Base-by-base conservation (phyloP, 2,888 invertebrate genomes). In the Lepidocyrtoides sp. region DNA sequence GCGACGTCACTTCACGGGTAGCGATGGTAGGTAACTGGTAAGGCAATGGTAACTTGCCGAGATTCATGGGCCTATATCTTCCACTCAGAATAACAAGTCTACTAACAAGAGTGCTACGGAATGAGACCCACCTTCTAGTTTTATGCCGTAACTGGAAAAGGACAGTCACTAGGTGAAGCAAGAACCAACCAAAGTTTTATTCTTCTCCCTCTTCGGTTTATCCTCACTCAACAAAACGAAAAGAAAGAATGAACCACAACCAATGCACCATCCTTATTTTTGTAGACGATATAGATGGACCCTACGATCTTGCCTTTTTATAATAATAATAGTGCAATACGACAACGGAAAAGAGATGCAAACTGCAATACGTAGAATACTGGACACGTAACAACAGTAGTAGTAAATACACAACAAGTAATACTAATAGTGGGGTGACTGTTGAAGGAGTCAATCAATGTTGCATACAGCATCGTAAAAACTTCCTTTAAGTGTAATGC, bases 101-200 rank as follows among this genome's bases (percentile, higher is more conserved):
- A 77, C 51, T 77, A 51, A 29, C 77, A 77, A 77, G 77, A 89
- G 72, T 83, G 89, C 83, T 72, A 54, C 75, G 89, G 82, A 89
- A 89, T 82, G 82, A 83, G 83, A 83, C 82, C 89, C 89, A 89
- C 89, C 89, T 89, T 89, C 72, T 41, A 20, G 51, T 89, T 83
- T 89, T 89, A 75, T 83, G 26, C 10, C 75, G 29, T 12, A 12
- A 54, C 82, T 89, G 89, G 82, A 81, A 89, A 89, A 75, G 89
- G 60, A 82, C 89, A 89, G 72, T 69, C 79, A 88, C 72, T 60
- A 20, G 54, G 32, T 36, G 10, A 4, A 32, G 51, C n/a, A 20
- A 8, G 69, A 88, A 20, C 89, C 89, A 83, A 89, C 89, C 89
- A 89, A 82, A 89, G 23, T 60, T 60, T 77, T 75, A n/a, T n/a